Percentiles rank a stretch among this genome's conserved stretches.
Evolutionary conservation across 2,113 vertebrate species (phyloP).

Genomic region (Peromyscus californicus): DNA sequence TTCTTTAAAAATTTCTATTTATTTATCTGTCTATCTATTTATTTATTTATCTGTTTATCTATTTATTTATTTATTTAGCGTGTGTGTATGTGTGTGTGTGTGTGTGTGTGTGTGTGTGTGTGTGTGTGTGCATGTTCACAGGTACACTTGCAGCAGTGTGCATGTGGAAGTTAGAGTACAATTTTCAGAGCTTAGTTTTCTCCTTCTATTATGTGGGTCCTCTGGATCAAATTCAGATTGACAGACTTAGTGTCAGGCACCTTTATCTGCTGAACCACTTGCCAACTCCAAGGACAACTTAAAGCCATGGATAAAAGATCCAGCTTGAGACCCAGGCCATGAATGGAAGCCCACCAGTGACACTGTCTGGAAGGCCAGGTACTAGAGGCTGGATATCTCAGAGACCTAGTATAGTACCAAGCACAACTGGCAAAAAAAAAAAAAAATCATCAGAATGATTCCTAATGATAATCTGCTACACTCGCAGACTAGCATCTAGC

Average conservation of each 20-base stretch:
- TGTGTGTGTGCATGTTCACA: fast-evolving
- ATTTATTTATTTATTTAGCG: neutral
- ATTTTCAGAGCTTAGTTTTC: neutral
- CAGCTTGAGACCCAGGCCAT: neutral
- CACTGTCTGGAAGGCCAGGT: neutral
- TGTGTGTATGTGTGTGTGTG: neutral
- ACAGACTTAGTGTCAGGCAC: neutral
- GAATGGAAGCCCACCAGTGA: neutral
- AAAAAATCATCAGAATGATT: neutral
- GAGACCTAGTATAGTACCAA: neutral
- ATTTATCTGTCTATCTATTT: neutral
- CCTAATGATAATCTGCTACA: neutral
- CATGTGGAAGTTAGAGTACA: neutral
- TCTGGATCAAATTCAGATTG: neutral
- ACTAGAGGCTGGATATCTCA: neutral
- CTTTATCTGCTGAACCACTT: neutral
- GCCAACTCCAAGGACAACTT: neutral
- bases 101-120: neutral
- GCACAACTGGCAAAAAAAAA: neutral
- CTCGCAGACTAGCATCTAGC: neutral
- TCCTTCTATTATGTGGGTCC: neutral
- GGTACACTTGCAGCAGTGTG: too few relatives aligned
- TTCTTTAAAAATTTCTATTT: neutral
- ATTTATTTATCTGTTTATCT: neutral
- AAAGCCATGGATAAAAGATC: neutral